These are phyloP conservation scores for Morus bassanus DNA, from an alignment of 2,797 vertebrate species.

Conservation along the genomic window DNA sequence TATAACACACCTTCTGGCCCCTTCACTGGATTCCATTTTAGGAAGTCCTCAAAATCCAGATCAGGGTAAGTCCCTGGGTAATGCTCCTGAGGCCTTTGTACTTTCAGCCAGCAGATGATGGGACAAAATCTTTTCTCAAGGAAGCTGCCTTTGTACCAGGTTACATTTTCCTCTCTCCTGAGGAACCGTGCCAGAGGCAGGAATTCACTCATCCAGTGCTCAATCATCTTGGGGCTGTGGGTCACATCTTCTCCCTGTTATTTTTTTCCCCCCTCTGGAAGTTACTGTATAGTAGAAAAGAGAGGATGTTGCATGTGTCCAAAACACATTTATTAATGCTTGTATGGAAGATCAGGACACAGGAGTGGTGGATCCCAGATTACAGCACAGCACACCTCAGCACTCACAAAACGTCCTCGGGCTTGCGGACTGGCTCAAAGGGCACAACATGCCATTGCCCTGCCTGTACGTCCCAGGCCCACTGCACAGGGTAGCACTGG, in stretches of 20 bases:
- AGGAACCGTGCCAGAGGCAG: not conserved
- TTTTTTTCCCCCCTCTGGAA: rapidly evolving
- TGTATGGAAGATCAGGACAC: not conserved
- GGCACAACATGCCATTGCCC: not conserved
- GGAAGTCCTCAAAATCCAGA: not conserved
- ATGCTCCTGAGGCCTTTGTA: not conserved
- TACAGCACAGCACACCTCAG: not conserved
- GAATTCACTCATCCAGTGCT: not conserved
- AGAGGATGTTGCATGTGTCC: not conserved
- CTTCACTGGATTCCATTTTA: not conserved
- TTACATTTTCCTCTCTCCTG: not conserved
- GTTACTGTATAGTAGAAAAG: not conserved
- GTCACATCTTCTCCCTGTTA: not conserved
- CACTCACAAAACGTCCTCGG: not conserved
- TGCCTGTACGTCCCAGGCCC: not conserved
- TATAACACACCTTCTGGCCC: not conserved
- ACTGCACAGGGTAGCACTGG: not conserved
- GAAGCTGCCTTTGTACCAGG: not conserved
- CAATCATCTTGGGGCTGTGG: not conserved
- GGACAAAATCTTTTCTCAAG: not conserved
- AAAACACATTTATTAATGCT: not conserved
- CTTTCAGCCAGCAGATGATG: not conserved
- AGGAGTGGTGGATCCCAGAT: not conserved
- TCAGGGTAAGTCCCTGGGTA: not conserved
- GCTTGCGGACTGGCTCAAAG: not conserved